Conservation (phyloP, 2,113 vertebrate genomes). For the Pelodiscus sinensis region DNA sequence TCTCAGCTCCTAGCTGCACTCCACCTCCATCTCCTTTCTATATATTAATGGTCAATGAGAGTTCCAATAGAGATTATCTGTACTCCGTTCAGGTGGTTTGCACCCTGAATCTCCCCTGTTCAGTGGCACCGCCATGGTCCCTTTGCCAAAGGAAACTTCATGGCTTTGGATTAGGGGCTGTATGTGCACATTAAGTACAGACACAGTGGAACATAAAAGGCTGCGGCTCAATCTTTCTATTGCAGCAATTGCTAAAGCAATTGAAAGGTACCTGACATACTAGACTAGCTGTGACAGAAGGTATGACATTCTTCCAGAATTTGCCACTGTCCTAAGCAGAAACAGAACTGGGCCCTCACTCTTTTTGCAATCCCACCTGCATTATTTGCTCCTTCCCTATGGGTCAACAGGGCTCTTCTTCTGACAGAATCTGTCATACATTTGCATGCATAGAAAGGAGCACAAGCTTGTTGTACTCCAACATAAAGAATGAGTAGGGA, state of each 20-base stretch:
- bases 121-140: background rate
- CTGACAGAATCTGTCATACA: background rate
- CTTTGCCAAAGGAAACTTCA: background rate
- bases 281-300: background rate
- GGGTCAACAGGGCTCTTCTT: background rate
- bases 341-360: background rate
- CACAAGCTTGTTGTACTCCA: background rate
- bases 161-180: background rate
- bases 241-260: background rate
- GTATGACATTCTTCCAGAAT: background rate
- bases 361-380: background rate
- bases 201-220: background rate
- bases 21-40: background rate
- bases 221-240: background rate
- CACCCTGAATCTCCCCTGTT: background rate
- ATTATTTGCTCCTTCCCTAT: background rate
- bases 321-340: constrained; percentile 18
- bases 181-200: background rate
- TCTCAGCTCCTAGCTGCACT: background rate
- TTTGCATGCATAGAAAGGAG: background rate
- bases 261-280: background rate
- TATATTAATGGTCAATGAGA: background rate
- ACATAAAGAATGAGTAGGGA: background rate
- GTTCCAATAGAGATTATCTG: background rate
- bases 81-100: background rate